phyloP scores from a whole-genome alignment of 2,797 vertebrate species.

The Siniperca obscura region DNA sequence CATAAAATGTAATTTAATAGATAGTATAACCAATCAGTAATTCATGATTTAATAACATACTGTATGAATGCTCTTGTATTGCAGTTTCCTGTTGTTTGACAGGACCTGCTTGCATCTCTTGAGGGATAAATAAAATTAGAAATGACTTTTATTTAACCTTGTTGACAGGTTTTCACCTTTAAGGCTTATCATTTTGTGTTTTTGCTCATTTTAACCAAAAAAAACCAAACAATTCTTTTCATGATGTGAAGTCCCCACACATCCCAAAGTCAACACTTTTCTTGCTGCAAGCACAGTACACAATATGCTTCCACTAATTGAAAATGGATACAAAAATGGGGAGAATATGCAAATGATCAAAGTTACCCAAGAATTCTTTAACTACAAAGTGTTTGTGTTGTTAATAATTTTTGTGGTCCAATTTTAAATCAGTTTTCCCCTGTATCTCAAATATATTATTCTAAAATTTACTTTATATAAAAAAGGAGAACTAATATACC shows the following conservation, averaged over 20 bases:
- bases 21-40: neutral
- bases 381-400: neutral
- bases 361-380: neutral
- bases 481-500: neutral
- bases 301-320: neutral
- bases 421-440: neutral
- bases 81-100: neutral
- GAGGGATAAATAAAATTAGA: neutral
- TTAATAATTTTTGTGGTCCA: too few relatives aligned
- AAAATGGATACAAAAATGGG: neutral
- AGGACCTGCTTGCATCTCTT: neutral
- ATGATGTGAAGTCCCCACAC: neutral
- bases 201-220: neutral
- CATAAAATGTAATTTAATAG: neutral
- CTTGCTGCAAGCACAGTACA: neutral
- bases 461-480: neutral
- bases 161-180: too few relatives aligned
- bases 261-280: neutral
- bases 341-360: neutral
- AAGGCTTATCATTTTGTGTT: neutral
- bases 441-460: neutral
- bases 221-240: neutral
- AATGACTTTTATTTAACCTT: neutral
- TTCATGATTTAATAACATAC: neutral
- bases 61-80: too few relatives aligned